Conservation (phyloP, 2,888 invertebrate species). For the Caenorhabditis virilis region DNA sequence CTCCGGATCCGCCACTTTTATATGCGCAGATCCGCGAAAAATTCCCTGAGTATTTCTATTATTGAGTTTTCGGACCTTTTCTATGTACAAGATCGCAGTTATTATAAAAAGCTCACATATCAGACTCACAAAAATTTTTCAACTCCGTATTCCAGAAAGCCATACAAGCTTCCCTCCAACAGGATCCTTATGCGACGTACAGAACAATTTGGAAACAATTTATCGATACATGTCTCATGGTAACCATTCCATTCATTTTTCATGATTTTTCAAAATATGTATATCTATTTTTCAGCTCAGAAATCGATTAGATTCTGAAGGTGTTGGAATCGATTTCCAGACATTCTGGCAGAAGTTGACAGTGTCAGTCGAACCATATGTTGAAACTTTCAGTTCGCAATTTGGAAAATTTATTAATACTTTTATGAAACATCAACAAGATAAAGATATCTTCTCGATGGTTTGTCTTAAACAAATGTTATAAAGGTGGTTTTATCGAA, state of each 20-base stretch:
- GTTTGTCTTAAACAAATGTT: no score
- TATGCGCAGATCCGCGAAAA: no score
- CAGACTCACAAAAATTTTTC: no score
- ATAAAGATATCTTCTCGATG: no score
- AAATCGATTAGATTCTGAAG: slow-evolving; percentile 9
- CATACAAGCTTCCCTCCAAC: slow-evolving; percentile 27
- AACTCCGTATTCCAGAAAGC: slow-evolving; percentile 20
- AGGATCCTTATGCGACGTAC: slow-evolving; percentile 29
- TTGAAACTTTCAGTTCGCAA: slow-evolving; percentile 18
- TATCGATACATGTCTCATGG: slow-evolving; percentile 26
- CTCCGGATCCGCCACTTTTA: no score
- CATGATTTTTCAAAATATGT: no score
- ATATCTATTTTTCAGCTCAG: slow-evolving; percentile 5
- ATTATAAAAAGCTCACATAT: no score
- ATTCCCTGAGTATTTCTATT: no score
- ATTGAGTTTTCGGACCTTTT: no score
- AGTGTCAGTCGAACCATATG: slow-evolving; percentile 21
- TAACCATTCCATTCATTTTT: no score
- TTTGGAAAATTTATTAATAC: slow-evolving; percentile 19
- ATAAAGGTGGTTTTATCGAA: no score
- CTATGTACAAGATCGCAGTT: no score
- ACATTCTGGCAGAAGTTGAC: slow-evolving; percentile 27
- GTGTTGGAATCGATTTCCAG: slow-evolving; percentile 24
- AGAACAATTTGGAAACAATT: slow-evolving; percentile 32
- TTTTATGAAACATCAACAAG: slow-evolving; percentile 26